These are phyloP conservation scores for Porphyrio hochstetteri DNA, from an alignment of 2,113 vertebrate genomes.

Conservation along the genomic window DNA sequence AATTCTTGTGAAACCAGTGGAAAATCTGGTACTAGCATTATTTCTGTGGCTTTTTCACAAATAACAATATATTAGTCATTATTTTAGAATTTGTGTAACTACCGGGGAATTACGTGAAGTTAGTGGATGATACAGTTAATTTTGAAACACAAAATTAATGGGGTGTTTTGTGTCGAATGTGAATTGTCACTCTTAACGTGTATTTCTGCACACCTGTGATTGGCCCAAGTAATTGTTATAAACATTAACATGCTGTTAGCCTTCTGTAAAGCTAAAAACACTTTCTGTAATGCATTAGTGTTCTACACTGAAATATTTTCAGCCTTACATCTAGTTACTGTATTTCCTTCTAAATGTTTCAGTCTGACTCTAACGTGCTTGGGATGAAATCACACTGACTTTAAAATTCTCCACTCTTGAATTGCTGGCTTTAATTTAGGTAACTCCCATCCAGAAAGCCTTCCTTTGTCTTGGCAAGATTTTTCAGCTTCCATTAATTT, in stretches of 20 bases:
- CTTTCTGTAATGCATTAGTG: background rate
- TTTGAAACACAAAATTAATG: background rate
- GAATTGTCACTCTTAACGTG: background rate
- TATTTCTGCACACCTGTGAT: background rate
- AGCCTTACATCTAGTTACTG: background rate
- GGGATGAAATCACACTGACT: background rate
- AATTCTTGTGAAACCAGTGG: background rate
- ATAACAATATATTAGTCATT: background rate
- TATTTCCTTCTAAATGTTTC: background rate
- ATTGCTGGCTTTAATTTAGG: slow-evolving; percentile 20
- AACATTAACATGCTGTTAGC: background rate
- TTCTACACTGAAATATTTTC: background rate
- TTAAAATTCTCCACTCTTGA: background rate
- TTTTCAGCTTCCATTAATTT: slow-evolving; percentile 36
- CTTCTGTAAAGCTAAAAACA: background rate
- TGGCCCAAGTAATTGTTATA: background rate
- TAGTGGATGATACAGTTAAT: background rate
- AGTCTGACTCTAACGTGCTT: background rate
- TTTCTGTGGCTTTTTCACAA: background rate
- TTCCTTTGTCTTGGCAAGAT: slow-evolving; percentile 39
- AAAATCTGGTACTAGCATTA: background rate
- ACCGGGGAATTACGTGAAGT: background rate
- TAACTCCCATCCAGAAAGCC: slow-evolving; percentile 28
- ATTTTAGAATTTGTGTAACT: background rate
- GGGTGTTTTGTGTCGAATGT: accelerated